Base-by-base conservation (phyloP, 2,113 vertebrate genomes). In the Antigone vipio region DNA sequence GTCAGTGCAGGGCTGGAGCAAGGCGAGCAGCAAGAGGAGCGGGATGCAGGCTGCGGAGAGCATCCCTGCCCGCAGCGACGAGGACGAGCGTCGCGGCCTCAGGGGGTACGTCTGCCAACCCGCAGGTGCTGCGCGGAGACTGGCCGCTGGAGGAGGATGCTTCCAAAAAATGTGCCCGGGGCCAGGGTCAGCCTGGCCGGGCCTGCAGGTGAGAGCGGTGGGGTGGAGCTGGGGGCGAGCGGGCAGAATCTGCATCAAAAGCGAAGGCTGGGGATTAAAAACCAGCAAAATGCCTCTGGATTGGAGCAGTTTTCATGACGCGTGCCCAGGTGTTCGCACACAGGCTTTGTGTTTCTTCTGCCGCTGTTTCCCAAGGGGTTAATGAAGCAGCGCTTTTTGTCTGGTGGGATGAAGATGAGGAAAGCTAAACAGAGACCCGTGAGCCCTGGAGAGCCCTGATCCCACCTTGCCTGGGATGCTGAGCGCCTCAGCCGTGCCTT, bases 1-100 rank as follows among this genome's bases (percentile, higher is more conserved):
- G 78, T 97, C 76, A 1, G 74, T 95, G 40, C 97, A 97, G 75
- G 94, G 92, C 95, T 98, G 98, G 96, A 85, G 95, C 34, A 97
- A 85, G 88, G 73, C 40, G 24, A 52, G 92, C 78, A 44, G 74
- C 58, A 77, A 27, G 38, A 72, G 66, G 19, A 88, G 12, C 3
- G 23, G 83, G 71, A 49, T 3, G 67, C 85, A 73, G 67, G 52
- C 81, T 55, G 73, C 12, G 5, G 42, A 74, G 73, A 62, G 26
- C 64, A 44, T 35, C 76, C 75, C 76, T 63, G 81, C 52, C 52
- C 7, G 1, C 0, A 0, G 47, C 0, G 0, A 81, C 59, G 35
- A 81, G 12, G 2, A 11, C 0, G 3, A 72, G 73, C 0, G 0
- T 38, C 0, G 0, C 4, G 1, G 66, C 60, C 85, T 12, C 6